Percentiles rank a stretch among this genome's conserved stretches.
Evolutionary conservation across 2,797 vertebrate species (phyloP).

Genomic region (Oceanodroma leucorhoa): DNA sequence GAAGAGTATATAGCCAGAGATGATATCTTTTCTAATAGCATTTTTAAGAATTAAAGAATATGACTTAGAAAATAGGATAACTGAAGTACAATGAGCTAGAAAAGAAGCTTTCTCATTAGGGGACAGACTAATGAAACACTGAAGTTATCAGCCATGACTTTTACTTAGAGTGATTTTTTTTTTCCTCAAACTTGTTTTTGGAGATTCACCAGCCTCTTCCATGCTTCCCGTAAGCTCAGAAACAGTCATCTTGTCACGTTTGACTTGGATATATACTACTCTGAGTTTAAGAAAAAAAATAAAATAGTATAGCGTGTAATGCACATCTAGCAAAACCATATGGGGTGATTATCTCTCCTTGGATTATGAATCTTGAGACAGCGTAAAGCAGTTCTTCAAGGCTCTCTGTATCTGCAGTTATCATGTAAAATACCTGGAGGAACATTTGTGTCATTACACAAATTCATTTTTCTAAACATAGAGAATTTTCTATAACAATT

Average conservation of each 20-base stretch:
- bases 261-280: background rate
- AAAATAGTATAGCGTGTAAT: background rate
- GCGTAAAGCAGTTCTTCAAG: conserved; percentile 6
- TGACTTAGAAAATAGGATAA: conserved; percentile 67
- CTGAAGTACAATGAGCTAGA: conserved; percentile 70
- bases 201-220: background rate
- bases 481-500: conserved; percentile 62
- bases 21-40: conserved; percentile 71
- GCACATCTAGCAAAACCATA: background rate
- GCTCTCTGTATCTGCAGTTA: conserved; percentile 2
- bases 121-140: conserved; percentile 17
- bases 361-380: conserved; percentile 37
- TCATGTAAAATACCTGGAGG: conserved; percentile 53
- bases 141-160: background rate
- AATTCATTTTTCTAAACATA: conserved; percentile 57
- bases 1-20: conserved; percentile 68
- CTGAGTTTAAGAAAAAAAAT: background rate
- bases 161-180: background rate
- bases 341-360: conserved; percentile 21
- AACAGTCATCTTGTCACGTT: background rate
- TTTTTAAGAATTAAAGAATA: conserved; percentile 74
- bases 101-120: conserved; percentile 67
- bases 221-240: background rate
- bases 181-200: background rate
- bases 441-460: conserved; percentile 22